phyloP scores from a whole-genome alignment of 2,113 vertebrate genomes.

The Trinectes maculatus region DNA sequence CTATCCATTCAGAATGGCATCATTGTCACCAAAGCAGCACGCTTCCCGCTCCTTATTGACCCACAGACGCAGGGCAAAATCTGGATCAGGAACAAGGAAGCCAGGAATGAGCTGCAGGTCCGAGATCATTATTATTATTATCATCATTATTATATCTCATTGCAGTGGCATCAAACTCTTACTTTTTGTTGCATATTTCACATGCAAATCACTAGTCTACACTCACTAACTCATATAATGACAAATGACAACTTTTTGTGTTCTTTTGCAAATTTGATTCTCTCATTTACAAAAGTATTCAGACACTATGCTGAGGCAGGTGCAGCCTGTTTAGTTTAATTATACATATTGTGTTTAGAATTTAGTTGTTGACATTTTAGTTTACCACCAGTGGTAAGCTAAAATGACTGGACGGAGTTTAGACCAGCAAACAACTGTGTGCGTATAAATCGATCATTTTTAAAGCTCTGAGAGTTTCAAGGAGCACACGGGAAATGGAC shows the following conservation, averaged over 20 bases:
- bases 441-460: too few relatives aligned
- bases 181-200: background rate
- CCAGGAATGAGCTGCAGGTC: constrained; percentile 93
- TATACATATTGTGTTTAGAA: background rate
- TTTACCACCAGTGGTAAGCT: background rate
- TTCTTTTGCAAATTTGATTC: too few relatives aligned
- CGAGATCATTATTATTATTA: background rate
- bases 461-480: too few relatives aligned
- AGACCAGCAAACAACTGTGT: constrained; percentile 1
- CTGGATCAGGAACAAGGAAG: constrained; percentile 98
- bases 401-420: background rate
- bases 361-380: too few relatives aligned
- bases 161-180: too few relatives aligned
- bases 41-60: constrained; percentile 93
- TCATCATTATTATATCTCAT: background rate
- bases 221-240: background rate
- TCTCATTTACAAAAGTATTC: too few relatives aligned
- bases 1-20: constrained; percentile 97
- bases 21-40: constrained; percentile 92
- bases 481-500: too few relatives aligned
- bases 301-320: too few relatives aligned
- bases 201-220: background rate
- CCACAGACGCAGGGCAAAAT: constrained; percentile 96
- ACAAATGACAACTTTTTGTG: too few relatives aligned
- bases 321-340: background rate